These are phyloP conservation scores for Phortica magna DNA, from an alignment of 2,888 invertebrate genomes.

Conservation along the genomic window DNA sequence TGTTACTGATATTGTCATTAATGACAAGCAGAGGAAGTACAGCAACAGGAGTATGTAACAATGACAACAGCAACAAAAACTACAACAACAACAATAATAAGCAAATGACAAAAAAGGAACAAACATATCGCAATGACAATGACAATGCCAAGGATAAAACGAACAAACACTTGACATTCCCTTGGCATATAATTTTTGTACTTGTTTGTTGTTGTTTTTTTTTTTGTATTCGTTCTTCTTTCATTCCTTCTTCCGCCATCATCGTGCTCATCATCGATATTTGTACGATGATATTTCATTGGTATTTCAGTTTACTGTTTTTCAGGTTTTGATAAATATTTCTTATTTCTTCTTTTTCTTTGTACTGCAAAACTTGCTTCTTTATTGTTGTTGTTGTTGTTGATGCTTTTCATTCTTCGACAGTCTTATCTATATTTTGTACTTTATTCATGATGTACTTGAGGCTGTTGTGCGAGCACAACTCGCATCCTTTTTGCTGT, in stretches of 20 bases:
- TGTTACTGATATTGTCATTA: conserved; percentile 26
- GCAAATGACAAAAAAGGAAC: neutral
- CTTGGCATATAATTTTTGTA: conserved; percentile 30
- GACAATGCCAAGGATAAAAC: conserved; percentile 16
- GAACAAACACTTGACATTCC: conserved; percentile 29
- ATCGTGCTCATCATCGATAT: neutral
- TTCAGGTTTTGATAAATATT: neutral
- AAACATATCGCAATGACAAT: conserved; percentile 5
- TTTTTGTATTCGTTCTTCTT: neutral
- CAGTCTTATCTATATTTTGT: neutral
- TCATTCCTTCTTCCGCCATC: neutral
- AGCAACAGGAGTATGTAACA: neutral
- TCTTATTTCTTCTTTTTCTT: neutral
- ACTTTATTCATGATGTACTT: conserved; percentile 26
- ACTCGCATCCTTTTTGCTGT: conserved; percentile 51
- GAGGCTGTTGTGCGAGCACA: neutral
- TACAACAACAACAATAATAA: neutral
- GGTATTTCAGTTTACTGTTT: conserved; percentile 31
- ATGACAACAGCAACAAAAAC: conserved; percentile 1
- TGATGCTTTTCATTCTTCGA: conserved; percentile 4
- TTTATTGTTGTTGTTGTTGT: neutral
- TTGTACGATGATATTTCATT: conserved; percentile 30
- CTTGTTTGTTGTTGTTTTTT: neutral
- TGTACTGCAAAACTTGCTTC: neutral
- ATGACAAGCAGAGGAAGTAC: neutral